Conservation (phyloP, 2,888 invertebrate genomes). For the Eueremaeus valkanovi region DNA sequence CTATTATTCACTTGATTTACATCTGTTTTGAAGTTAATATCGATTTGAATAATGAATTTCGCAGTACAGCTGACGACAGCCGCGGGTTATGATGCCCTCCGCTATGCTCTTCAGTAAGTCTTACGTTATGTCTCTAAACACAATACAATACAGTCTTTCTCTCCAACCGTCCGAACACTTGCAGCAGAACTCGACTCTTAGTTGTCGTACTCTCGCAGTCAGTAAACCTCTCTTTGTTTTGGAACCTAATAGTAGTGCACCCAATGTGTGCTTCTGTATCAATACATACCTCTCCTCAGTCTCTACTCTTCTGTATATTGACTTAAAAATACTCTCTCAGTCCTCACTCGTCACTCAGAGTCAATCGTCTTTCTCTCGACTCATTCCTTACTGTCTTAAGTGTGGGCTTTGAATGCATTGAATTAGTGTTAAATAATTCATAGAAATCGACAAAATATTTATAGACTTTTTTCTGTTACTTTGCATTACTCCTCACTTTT, state of each 20-base stretch:
- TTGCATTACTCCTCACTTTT: not conserved
- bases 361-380: too few relatives aligned
- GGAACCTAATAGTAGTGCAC: conserved; percentile 10
- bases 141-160: too few relatives aligned
- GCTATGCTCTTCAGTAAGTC: conserved; percentile 35
- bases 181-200: not conserved
- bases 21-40: too few relatives aligned
- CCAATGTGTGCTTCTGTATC: not conserved
- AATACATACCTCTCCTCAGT: too few relatives aligned
- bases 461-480: not conserved
- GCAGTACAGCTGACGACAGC: conserved; percentile 5
- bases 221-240: not conserved
- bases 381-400: not conserved
- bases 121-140: not conserved
- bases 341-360: not conserved
- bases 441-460: not conserved
- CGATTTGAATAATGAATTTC: conserved; percentile 14
- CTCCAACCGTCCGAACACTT: not conserved
- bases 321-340: not conserved
- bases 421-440: not conserved
- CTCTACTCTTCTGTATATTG: not conserved
- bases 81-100: conserved; percentile 24
- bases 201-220: not conserved
- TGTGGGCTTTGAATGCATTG: conserved; percentile 21
- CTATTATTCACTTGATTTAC: not conserved